Evolutionary conservation across 2,797 vertebrate species (phyloP), one percentile per base, ranked within the genome.

Genomic region (Thripadectes ignobilis): DNA sequence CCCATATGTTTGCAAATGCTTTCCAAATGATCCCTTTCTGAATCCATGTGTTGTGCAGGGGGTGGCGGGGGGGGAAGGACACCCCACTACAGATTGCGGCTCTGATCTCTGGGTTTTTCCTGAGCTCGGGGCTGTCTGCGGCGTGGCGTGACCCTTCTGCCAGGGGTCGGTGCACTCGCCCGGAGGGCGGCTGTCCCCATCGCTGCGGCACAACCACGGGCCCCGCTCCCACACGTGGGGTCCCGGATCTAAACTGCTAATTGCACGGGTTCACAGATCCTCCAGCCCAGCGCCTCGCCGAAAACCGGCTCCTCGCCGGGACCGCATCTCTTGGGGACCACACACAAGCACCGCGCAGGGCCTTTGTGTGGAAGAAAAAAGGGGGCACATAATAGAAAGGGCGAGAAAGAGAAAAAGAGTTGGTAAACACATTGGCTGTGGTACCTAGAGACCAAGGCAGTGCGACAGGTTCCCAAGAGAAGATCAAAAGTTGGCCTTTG

Each of bases 1-100:
- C 98, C 98, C 98, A 98, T 98, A 98, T 99, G 98, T 98, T 97
- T 95, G 96, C 96, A 98, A 98, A 98, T 95, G 96, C 86, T 97
- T 98, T 98, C 98, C 98, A 98, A 98, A 98, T 97, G 97, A 97
- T 96, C 88, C 91, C 94, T 95, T 82, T 87, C 72, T 66, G 92
- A 95, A 76, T 43, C 91, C 96, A 92, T 97, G 97, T 97, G 97
- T 89, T 95, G 92, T 27, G 73, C 62, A n/a, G 17, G 54, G 93
- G 78, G 85, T 39, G 85, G 73, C 13, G 12, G 43, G 54, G 65
- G 65, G 43, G 61, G 23, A 24, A 26, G 38, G 80, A 95, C 91
- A 89, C 82, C 91, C 52, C 43, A 14, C 96, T 88, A 71, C 96
- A 96, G 96, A 95, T 91, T 62, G 94, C 5, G 18, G 89, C 96